Conservation (phyloP, 2,888 invertebrate species). For the Polydrusus cervinus region DNA sequence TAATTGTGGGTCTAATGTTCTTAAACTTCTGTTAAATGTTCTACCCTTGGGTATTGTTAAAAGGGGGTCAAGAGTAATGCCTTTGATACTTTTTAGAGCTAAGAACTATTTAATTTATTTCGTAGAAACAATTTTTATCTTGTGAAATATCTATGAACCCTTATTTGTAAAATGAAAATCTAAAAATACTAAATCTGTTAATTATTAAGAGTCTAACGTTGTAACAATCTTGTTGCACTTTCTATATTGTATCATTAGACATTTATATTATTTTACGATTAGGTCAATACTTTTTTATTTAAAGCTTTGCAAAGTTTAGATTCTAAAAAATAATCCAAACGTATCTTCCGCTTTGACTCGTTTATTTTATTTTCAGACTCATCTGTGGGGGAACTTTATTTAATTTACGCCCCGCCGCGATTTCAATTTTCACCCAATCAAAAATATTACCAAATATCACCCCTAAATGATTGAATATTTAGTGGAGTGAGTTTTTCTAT, state of each 20-base stretch:
- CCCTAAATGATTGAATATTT: conserved; percentile 25
- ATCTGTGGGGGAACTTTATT: conserved; percentile 24
- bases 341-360: neutral
- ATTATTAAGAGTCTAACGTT: too few relatives aligned
- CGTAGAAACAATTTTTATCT: too few relatives aligned
- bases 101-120: too few relatives aligned
- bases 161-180: too few relatives aligned
- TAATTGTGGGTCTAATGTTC: conserved; percentile 1
- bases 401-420: conserved; percentile 24
- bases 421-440: conserved; percentile 36
- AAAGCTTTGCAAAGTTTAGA: neutral
- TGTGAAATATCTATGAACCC: too few relatives aligned
- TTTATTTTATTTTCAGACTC: conserved; percentile 5
- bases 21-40: neutral
- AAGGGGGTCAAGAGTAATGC: too few relatives aligned
- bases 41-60: neutral
- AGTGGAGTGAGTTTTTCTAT: conserved; percentile 1
- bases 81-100: too few relatives aligned
- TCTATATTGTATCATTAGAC: too few relatives aligned
- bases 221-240: too few relatives aligned
- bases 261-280: too few relatives aligned
- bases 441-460: conserved; percentile 26
- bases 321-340: conserved; percentile 3
- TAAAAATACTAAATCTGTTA: too few relatives aligned
- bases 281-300: too few relatives aligned